Evolutionary conservation across 2,113 vertebrate genomes (phyloP).

Genomic region (Tautogolabrus adspersus): DNA sequence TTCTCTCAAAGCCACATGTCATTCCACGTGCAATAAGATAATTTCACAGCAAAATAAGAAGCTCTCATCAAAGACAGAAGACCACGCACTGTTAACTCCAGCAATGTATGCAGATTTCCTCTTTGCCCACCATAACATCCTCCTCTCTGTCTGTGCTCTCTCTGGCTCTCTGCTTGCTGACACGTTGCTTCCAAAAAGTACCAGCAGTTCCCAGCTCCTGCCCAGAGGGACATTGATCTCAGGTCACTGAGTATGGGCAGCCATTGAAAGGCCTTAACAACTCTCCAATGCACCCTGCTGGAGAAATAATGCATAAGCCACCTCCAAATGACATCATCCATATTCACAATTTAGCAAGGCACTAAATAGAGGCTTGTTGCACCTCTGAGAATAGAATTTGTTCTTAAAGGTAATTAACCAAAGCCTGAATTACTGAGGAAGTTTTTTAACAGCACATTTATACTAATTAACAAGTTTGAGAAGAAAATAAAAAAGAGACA

Average conservation of each 20-base stretch:
- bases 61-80: slow-evolving; percentile 13
- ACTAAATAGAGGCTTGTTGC: not conserved
- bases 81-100: slow-evolving; percentile 13
- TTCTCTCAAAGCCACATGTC: not conserved
- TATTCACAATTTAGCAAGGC: slow-evolving; percentile 2
- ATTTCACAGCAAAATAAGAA: slow-evolving; percentile 31
- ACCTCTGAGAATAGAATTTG: not conserved
- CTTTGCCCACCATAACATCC: slow-evolving; percentile 11
- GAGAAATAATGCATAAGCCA: slow-evolving; percentile 41
- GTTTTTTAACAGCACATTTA: not conserved
- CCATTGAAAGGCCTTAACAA: slow-evolving; percentile 27
- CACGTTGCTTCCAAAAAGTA: slow-evolving; percentile 27
- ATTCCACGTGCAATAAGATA: not conserved
- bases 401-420: not conserved
- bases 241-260: slow-evolving; percentile 40
- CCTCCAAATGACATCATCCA: slow-evolving; percentile 19
- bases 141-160: not conserved
- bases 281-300: slow-evolving; percentile 20
- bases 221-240: slow-evolving; percentile 41
- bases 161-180: slow-evolving; percentile 18
- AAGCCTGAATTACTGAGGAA: not conserved
- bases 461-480: not conserved
- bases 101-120: slow-evolving; percentile 38
- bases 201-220: not conserved
- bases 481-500: too few species aligned